Evolutionary conservation across 37 sponge, comb jelly and placozoan genomes (phyloP), one percentile per base, ranked within the genome.

Genomic region (Geodia barretti): DNA sequence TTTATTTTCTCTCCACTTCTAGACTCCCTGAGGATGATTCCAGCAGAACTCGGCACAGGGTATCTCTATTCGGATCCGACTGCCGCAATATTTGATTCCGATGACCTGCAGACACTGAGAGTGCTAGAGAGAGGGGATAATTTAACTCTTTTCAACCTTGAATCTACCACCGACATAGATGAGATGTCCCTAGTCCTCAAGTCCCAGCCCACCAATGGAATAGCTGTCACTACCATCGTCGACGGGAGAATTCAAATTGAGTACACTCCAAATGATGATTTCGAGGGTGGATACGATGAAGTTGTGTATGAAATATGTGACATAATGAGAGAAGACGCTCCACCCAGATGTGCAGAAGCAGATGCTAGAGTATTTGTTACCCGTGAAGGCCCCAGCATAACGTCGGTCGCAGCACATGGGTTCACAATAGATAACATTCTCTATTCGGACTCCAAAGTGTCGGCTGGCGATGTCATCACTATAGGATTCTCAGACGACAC

Each of bases 301-400:
- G 88, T 96, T 39, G 64, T 9, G 1, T 96, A 80, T 66, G 86
- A 90, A 43, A 76, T 96, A 24, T 96, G 97, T 83, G 95, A 95
- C 65, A 41, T 37, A 21, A 2, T 32, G 3, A 24, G 41, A 5
- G 43, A 1, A 21, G 69, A 59, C 23, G 36, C 64, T 24, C 1
- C 34, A 29, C 36, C 88, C 14, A 67, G 80, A 25, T 96, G 97
- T 34, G 61, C 81, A 39, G 84, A 73, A 31, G 91, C 88, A 0
- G 90, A 73, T 2, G 94, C 83, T 20, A 1, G 81, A 3, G 70
- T 96, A 14, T 86, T 76, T 61, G 93, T 93, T 40, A 58, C 85
- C 11, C 33, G 74, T 26, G 63, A 61, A 4, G 93, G 91, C 26
- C 97, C 97, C 3, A 32, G 2, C 8, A 93, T 96, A 25, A 43